These are phyloP conservation scores for Bombus picipes DNA, from an alignment of 1,140 invertebrate genomes.

Conservation along the genomic window DNA sequence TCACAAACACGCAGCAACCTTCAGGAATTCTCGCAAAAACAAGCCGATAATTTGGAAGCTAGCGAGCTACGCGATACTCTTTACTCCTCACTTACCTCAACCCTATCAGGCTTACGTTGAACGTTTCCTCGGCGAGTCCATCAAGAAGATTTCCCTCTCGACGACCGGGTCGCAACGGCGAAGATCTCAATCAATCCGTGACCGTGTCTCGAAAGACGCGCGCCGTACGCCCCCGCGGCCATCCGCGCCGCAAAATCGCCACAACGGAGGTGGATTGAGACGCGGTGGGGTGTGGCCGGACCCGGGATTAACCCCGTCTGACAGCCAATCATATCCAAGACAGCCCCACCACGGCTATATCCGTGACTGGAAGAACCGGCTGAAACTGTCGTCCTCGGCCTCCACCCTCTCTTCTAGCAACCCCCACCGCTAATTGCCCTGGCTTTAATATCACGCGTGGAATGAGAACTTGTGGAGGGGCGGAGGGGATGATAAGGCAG, in stretches of 20 bases:
- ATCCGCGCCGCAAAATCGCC: slow-evolving; percentile 43
- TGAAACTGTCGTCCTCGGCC: slow-evolving; percentile 62
- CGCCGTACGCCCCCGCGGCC: neutral
- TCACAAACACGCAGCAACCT: neutral
- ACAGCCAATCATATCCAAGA: slow-evolving; percentile 73
- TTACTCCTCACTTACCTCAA: neutral
- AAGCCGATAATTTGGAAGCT: neutral
- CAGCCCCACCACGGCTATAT: slow-evolving; percentile 64
- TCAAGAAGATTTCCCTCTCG: slow-evolving; percentile 27
- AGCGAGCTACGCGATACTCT: neutral
- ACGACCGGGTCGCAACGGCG: neutral
- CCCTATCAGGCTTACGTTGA: neutral
- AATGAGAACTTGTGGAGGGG: slow-evolving; percentile 57
- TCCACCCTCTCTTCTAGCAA: slow-evolving; percentile 44
- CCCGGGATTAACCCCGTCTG: slow-evolving; percentile 69
- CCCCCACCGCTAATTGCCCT: slow-evolving; percentile 72
- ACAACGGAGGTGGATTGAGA: slow-evolving; percentile 70
- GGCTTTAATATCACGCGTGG: slow-evolving; percentile 74
- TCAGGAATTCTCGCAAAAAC: neutral
- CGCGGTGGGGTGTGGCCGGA: slow-evolving; percentile 69
- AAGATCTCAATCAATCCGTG: slow-evolving; percentile 49
- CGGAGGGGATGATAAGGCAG: slow-evolving; percentile 41
- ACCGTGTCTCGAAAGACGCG: slow-evolving; percentile 8
- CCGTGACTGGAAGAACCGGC: slow-evolving; percentile 51
- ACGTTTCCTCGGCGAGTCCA: slow-evolving; percentile 20